Evolutionary conservation across 2,797 vertebrate genomes (phyloP).

Genomic region (Hypotaenidia okinawae): DNA sequence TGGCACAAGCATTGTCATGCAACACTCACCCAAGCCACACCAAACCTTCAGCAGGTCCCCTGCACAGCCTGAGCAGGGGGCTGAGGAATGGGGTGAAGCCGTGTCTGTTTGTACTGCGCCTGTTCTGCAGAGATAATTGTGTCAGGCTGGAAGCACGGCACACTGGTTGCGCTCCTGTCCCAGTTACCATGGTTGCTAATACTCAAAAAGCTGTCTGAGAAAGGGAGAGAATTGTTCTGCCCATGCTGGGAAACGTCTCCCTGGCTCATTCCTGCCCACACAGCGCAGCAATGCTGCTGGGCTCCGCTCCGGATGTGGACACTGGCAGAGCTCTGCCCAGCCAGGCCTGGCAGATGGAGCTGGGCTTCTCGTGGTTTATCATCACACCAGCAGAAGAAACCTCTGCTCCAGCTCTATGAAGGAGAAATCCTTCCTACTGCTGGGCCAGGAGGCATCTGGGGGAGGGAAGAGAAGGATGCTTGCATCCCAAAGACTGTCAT

Average conservation of each 20-base stretch:
- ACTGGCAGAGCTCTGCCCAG: not conserved
- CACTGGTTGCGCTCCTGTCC: conserved; percentile 40
- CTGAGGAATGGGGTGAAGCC: conserved; percentile 17
- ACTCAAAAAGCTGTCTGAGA: conserved; percentile 66
- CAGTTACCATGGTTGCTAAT: conserved; percentile 75
- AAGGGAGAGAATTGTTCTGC: conserved; percentile 67
- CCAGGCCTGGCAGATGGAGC: not conserved
- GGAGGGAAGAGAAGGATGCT: not conserved
- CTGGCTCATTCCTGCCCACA: conserved; percentile 63
- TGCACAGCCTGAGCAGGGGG: fast-evolving
- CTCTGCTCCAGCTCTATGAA: not conserved
- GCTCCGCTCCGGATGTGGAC: conserved; percentile 23
- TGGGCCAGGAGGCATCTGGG: not conserved
- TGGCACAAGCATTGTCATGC: fast-evolving
- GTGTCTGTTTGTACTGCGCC: conserved; percentile 46
- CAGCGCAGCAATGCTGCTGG: conserved; percentile 40
- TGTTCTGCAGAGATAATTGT: conserved; percentile 58
- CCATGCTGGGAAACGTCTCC: conserved; percentile 56
- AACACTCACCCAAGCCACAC: fast-evolving
- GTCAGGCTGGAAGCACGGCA: conserved; percentile 34
- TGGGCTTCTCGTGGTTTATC: not conserved
- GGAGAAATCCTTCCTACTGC: not conserved
- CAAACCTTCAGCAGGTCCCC: not conserved
- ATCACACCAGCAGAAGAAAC: not conserved
- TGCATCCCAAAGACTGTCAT: not conserved